Conservation (phyloP, 1,140 invertebrate species). For the Frieseomelitta varia region DNA sequence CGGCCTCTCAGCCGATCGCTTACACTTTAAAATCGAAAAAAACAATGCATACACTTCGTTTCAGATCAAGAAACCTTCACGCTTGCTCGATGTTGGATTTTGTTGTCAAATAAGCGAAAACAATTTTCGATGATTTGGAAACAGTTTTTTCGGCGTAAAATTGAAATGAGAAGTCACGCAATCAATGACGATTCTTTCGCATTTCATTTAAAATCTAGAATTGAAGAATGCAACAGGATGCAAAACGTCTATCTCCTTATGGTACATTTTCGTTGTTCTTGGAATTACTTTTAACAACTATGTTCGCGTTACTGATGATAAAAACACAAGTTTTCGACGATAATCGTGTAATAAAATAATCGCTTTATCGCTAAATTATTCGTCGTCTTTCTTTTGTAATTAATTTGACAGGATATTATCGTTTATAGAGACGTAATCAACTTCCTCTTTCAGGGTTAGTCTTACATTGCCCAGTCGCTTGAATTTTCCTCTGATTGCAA, state of each 20-base stretch:
- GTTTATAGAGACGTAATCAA: conserved; percentile 45
- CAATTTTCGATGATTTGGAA: no score
- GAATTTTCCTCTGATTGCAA: conserved; percentile 60
- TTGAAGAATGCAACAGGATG: background rate
- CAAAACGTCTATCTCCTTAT: no score
- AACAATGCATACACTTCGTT: background rate
- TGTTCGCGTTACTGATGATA: background rate
- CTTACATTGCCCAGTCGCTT: conserved; percentile 44
- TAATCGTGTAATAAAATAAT: background rate
- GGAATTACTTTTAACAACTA: background rate
- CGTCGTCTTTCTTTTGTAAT: conserved; percentile 12
- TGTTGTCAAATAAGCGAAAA: no score
- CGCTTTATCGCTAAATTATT: background rate
- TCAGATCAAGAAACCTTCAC: background rate
- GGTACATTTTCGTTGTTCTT: background rate
- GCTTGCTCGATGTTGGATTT: background rate
- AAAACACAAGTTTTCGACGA: background rate
- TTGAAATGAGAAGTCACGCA: background rate
- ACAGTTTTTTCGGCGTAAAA: no score
- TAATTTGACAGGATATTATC: conserved; percentile 47
- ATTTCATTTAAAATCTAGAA: background rate
- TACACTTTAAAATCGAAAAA: conserved; percentile 6
- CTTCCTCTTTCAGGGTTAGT: conserved; percentile 30
- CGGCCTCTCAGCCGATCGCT: conserved; percentile 20
- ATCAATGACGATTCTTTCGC: background rate